Evolutionary conservation across 2,113 vertebrate genomes (phyloP).

Genomic region (human): GRCh38 chr1:210001501-210002000

Average conservation of each 20-base stretch:
- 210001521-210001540: background rate
- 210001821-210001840: background rate
- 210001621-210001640: background rate
- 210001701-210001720: background rate
- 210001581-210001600: background rate
- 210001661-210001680: background rate
- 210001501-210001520: background rate
- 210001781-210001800: background rate
- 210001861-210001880: background rate
- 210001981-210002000: background rate
- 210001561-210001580: background rate
- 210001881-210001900: background rate
- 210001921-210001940: background rate
- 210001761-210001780: background rate
- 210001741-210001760: background rate
- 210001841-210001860: background rate
- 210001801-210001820: background rate
- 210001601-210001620: background rate
- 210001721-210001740: background rate
- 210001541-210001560: background rate
- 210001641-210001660: background rate
- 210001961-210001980: background rate
- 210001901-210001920: background rate
- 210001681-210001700: background rate
- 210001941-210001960: background rate